phyloP scores from a whole-genome alignment of 1,140 invertebrate genomes.

The Dinoponera quadriceps region DNA sequence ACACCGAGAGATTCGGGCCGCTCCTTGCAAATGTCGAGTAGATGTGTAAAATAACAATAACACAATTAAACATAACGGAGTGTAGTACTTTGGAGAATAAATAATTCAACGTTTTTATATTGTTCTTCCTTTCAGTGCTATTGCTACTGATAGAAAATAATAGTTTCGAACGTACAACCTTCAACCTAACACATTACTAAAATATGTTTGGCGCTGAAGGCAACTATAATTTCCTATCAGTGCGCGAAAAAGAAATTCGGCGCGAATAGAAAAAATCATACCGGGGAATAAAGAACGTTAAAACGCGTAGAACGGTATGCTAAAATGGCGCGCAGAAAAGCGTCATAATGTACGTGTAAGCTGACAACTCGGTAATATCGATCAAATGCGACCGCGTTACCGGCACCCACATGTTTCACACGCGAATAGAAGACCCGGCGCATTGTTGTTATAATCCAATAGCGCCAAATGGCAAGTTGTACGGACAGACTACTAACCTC shows the following conservation, averaged over 20 bases:
- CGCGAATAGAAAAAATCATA: not conserved
- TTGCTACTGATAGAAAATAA: no score
- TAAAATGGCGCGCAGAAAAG: conserved; percentile 53
- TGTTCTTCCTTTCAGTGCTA: no score
- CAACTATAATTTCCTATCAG: not conserved
- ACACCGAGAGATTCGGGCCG: no score
- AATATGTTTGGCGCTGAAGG: not conserved
- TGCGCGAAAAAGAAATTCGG: no score
- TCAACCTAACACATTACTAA: conserved; percentile 15
- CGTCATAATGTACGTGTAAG: conserved; percentile 46
- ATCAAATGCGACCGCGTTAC: conserved; percentile 62
- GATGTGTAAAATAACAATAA: no score
- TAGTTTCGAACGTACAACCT: no score
- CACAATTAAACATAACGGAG: no score
- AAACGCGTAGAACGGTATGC: conserved; percentile 16
- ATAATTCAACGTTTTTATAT: no score
- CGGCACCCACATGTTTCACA: conserved; percentile 58
- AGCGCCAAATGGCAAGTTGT: conserved; percentile 58
- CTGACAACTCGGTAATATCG: conserved; percentile 61
- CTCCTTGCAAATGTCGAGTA: no score
- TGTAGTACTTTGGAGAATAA: no score
- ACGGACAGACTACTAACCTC: conserved; percentile 55
- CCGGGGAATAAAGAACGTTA: conserved; percentile 11
- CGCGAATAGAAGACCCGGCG: conserved; percentile 51
- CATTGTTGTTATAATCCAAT: conserved; percentile 62